These are phyloP conservation scores for Ferdinandea cuprea DNA, from an alignment of 2,888 invertebrate species.

Conservation along the genomic window DNA sequence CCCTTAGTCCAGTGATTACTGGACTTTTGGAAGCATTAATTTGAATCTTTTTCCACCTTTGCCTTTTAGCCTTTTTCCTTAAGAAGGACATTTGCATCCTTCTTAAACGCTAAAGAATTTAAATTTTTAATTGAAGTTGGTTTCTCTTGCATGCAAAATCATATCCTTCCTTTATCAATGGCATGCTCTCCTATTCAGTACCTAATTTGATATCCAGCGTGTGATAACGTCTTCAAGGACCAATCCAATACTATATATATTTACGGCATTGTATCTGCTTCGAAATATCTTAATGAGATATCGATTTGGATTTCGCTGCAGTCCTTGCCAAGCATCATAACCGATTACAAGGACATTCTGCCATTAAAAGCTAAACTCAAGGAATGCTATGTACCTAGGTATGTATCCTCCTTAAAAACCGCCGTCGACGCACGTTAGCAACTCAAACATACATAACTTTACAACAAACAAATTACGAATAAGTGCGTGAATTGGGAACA, in stretches of 20 bases:
- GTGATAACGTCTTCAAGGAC: constrained; percentile 33
- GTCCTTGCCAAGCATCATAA: not conserved
- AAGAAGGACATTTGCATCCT: constrained; percentile 12
- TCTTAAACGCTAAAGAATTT: constrained; percentile 22
- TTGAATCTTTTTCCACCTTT: constrained; percentile 7
- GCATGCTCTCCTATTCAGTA: no score
- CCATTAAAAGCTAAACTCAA: constrained; percentile 65
- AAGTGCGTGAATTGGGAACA: constrained; percentile 53
- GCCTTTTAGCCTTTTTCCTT: constrained; percentile 5
- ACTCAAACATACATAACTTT: constrained; percentile 37
- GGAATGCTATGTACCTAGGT: not conserved
- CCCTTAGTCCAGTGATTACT: constrained; percentile 56
- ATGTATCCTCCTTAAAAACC: constrained; percentile 18
- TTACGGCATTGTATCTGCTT: constrained; percentile 26
- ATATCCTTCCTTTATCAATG: not conserved
- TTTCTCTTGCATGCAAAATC: constrained; percentile 29
- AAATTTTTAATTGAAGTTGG: constrained; percentile 44
- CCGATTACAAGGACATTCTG: constrained; percentile 21
- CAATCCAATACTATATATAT: no score
- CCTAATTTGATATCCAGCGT: constrained; percentile 35
- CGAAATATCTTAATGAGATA: constrained; percentile 50
- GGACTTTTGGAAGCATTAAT: constrained; percentile 53
- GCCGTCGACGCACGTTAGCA: constrained; percentile 36
- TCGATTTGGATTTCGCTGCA: constrained; percentile 29
- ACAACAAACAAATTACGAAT: constrained; percentile 57